These are phyloP conservation scores for Forficula auricularia DNA, from an alignment of 1,140 invertebrate species.

Conservation along the genomic window DNA sequence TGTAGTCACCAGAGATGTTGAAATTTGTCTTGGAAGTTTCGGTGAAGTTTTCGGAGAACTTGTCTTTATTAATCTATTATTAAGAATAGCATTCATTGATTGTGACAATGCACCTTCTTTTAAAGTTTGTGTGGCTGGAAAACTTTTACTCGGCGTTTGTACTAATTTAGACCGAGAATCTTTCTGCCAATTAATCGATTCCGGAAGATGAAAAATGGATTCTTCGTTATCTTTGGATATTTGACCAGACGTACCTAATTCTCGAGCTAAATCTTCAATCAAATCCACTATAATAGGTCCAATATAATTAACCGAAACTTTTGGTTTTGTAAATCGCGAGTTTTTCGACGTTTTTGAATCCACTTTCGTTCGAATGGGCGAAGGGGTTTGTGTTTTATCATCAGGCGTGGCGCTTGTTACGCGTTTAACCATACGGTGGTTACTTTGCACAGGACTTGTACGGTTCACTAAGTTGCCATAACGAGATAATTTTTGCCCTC, in stretches of 20 bases:
- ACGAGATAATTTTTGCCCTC: constrained; percentile 35
- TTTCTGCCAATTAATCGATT: too few relatives aligned
- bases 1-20: too few relatives aligned
- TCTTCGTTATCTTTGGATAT: too few relatives aligned
- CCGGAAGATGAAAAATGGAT: too few relatives aligned
- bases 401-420: neutral
- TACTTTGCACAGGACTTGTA: constrained; percentile 18
- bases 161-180: too few relatives aligned
- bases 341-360: constrained; percentile 9
- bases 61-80: too few relatives aligned
- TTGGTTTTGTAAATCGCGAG: constrained; percentile 16
- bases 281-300: constrained; percentile 35
- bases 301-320: constrained; percentile 22
- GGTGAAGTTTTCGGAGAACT: too few relatives aligned
- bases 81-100: too few relatives aligned
- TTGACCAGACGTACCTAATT: neutral
- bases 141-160: too few relatives aligned
- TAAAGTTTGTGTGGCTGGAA: too few relatives aligned
- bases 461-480: constrained; percentile 20
- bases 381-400: constrained; percentile 9
- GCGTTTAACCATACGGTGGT: constrained; percentile 10
- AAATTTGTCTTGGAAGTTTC: too few relatives aligned
- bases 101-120: too few relatives aligned
- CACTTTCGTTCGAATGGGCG: constrained; percentile 4
- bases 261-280: constrained; percentile 27